Evolutionary conservation across 2,797 vertebrate genomes (phyloP).

Genomic region (Melanotaenia boesemani): DNA sequence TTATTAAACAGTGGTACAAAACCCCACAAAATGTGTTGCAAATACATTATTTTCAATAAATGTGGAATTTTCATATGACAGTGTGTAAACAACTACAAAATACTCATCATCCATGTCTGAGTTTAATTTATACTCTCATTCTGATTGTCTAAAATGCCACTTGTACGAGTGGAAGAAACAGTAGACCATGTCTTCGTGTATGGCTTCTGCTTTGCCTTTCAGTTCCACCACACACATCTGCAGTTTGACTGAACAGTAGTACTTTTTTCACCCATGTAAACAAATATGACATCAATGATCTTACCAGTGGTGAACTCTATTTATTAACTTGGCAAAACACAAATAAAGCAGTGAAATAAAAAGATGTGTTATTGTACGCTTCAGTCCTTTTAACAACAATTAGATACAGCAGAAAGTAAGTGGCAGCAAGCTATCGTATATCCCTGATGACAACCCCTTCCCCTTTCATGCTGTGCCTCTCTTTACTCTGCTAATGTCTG

Average conservation of each 20-base stretch:
- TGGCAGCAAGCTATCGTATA: constrained; percentile 32
- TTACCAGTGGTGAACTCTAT: not conserved
- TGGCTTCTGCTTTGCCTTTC: too few relatives aligned
- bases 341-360: constrained; percentile 1
- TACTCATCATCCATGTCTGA: too few relatives aligned
- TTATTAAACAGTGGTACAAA: not conserved
- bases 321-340: not conserved
- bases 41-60: not conserved
- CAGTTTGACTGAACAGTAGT: not conserved
- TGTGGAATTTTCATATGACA: too few relatives aligned
- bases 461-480: constrained; percentile 50
- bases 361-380: constrained; percentile 20
- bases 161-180: too few relatives aligned
- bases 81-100: too few relatives aligned
- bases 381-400: constrained; percentile 16
- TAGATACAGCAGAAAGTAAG: constrained; percentile 21
- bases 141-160: too few relatives aligned
- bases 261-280: not conserved
- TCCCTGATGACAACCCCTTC: constrained; percentile 29
- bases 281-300: not conserved
- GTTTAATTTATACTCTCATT: too few relatives aligned
- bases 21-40: not conserved
- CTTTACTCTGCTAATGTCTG: constrained; percentile 70
- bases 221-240: not conserved
- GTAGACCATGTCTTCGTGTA: too few relatives aligned